Evolutionary conservation across 2,797 vertebrate genomes (phyloP).

Genomic region (Anabacerthia variegaticeps): DNA sequence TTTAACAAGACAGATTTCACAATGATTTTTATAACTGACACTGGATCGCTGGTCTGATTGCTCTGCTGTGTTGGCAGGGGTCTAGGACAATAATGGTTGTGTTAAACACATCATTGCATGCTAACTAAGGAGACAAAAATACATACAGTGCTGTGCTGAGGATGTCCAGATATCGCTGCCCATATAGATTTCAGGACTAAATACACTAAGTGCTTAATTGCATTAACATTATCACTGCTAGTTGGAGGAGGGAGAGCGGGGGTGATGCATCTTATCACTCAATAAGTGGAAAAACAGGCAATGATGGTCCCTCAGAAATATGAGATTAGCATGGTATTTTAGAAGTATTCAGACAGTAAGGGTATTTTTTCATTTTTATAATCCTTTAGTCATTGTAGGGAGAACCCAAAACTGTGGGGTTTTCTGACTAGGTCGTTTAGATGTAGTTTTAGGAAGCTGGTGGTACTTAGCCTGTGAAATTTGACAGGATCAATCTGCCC

Average conservation of each 20-base stretch:
- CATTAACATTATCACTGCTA: not conserved
- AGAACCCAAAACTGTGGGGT: not conserved
- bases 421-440: not conserved
- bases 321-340: not conserved
- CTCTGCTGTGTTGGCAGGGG: not conserved
- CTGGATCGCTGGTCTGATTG: not conserved
- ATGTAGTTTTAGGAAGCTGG: not conserved
- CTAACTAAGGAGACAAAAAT: conserved; percentile 4
- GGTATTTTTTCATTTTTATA: not conserved
- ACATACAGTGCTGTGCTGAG: not conserved
- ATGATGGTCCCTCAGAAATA: not conserved
- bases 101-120: not conserved
- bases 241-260: not conserved
- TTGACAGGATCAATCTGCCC: not conserved
- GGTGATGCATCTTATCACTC: not conserved
- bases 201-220: not conserved
- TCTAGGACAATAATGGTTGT: not conserved
- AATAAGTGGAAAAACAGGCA: not conserved
- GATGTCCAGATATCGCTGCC: not conserved
- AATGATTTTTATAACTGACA: not conserved
- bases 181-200: not conserved
- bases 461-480: not conserved
- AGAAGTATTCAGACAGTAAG: not conserved
- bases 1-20: not conserved
- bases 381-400: not conserved